These are phyloP conservation scores for Myioborus miniatus DNA, from an alignment of 2,797 vertebrate genomes.

Conservation along the genomic window DNA sequence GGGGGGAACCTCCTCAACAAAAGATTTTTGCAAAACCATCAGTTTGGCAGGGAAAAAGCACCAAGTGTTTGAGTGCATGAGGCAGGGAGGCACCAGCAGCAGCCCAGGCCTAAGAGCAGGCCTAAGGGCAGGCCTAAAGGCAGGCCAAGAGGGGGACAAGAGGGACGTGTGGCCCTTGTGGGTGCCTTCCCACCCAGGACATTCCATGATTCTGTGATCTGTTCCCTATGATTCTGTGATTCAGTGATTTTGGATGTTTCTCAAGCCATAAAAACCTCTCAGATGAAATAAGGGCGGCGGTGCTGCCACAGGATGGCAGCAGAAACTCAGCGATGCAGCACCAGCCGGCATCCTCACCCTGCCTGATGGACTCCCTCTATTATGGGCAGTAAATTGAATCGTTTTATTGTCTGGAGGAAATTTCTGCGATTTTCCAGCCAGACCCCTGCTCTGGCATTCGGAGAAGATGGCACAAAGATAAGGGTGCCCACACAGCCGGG, in stretches of 20 bases:
- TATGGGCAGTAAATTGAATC: not conserved
- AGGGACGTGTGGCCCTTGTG: not conserved
- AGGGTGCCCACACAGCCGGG: rapidly evolving
- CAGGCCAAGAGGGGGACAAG: not conserved
- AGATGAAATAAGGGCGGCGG: not conserved
- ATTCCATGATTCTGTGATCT: not conserved
- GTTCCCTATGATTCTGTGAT: not conserved
- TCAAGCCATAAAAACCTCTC: rapidly evolving
- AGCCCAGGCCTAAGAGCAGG: not conserved
- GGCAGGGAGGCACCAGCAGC: not conserved
- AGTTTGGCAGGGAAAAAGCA: not conserved
- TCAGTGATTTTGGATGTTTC: not conserved
- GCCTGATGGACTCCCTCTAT: not conserved
- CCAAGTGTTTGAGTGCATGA: rapidly evolving
- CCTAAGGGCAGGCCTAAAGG: rapidly evolving
- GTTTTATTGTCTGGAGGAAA: constrained; percentile 1
- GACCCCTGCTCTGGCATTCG: not conserved
- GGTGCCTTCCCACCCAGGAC: rapidly evolving
- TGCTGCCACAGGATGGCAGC: constrained; percentile 69
- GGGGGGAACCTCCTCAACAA: too few species aligned
- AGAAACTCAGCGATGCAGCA: constrained; percentile 24
- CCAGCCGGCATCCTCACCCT: rapidly evolving
- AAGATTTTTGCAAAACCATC: rapidly evolving
- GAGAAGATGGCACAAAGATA: not conserved
- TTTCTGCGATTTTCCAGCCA: not conserved